Evolutionary conservation across 2,113 vertebrate genomes (phyloP).

Genomic region (Corythornis vintsioides): DNA sequence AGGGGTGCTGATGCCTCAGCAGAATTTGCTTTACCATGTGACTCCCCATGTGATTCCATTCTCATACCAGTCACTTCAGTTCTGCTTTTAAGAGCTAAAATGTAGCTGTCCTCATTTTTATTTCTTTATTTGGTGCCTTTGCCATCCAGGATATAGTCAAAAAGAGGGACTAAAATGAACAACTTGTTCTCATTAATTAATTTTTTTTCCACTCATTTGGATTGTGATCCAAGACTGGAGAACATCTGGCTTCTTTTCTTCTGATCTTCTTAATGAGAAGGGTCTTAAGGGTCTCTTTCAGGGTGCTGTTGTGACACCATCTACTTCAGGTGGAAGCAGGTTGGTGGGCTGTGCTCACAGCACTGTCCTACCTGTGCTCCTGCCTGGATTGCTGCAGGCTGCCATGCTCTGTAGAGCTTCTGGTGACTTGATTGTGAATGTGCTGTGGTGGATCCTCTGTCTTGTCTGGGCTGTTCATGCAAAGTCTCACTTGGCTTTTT

Average conservation of each 20-base stretch:
- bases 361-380: not conserved
- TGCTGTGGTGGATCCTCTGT: not conserved
- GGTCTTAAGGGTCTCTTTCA: not conserved
- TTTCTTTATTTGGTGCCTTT: not conserved
- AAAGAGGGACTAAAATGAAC: slow-evolving; percentile 16
- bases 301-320: not conserved
- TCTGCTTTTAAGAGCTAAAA: not conserved
- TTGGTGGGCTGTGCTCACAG: not conserved
- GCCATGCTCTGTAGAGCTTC: not conserved
- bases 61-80: not conserved
- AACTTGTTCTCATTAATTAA: not conserved
- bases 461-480: not conserved
- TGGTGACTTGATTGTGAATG: not conserved
- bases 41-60: not conserved
- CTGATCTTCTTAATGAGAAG: not conserved
- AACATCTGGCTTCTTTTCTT: not conserved
- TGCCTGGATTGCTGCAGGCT: not conserved
- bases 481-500: not conserved
- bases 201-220: not conserved
- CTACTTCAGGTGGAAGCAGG: not conserved
- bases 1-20: not conserved
- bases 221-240: not conserved
- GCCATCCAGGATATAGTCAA: not conserved
- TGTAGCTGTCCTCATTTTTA: slow-evolving; percentile 12
- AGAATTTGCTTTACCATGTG: not conserved